Evolutionary conservation across 2,888 invertebrate species (phyloP), one percentile per base, ranked within the genome.

Genomic region (Dryocosmus kuriphilus): DNA sequence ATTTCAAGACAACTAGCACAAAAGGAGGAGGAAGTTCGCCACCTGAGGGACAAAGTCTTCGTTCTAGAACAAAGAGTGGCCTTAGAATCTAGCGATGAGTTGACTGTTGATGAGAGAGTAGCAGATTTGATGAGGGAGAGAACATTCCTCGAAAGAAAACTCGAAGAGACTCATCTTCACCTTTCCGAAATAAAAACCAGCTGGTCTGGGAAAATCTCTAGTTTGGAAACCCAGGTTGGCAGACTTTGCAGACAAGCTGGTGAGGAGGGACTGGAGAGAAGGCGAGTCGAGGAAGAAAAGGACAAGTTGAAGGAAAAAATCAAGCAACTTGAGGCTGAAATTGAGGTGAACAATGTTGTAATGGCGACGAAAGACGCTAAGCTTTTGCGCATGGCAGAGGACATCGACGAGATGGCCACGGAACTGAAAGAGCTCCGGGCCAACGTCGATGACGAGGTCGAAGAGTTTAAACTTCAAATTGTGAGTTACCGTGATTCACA

Each of bases 171-270:
- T 0, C 96, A 97, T 89, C 93, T 97, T 88, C 97, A 98, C 90
- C 92, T 98, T 46, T 95, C 96, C 0, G 97, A 98, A 87, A 97
- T 98, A 83, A 98, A 98, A 90, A 96, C 96, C 0, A 96, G 96
- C 0, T 98, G 98, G 98, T 97, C 97, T 87, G 96, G 96, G 19
- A 97, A 97, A 91, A 98, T 98, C 86, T 94, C 97, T 22, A 95
- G 96, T 0, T 92, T 98, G 60, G 98, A 98, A 90, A 97, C 97
- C n/a, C 98, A 98, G 94, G 95, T 96, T 81, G 96, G 96, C 85
- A 94, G 97, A 80, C 92, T 97, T 79, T 96, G 96, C 85, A 94
- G 96, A 79, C 97, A 96, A 91, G 96, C 96, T 46, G 97, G 96
- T 57, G 97, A 96, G 87, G 97, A 97, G 91, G 96, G 96, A 32